These are phyloP conservation scores for Noctua janthe DNA, from an alignment of 2,888 invertebrate species.

Conservation along the genomic window DNA sequence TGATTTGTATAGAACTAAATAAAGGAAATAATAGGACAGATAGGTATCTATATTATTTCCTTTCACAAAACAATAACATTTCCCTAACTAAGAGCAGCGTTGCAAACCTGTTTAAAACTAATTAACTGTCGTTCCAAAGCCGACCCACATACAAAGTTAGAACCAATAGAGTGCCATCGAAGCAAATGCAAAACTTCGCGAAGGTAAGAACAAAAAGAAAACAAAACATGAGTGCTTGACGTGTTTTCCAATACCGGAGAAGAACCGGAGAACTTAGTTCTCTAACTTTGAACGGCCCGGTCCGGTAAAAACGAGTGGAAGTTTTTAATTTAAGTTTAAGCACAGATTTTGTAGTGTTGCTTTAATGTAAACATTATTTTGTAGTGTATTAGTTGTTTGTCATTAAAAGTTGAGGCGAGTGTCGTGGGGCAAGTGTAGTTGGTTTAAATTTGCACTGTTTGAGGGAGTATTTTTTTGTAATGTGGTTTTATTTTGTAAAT, in stretches of 20 bases:
- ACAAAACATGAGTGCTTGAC: slow-evolving; percentile 75
- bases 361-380: slow-evolving; percentile 65
- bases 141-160: slow-evolving; percentile 17
- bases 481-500: neutral
- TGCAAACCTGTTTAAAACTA: slow-evolving; percentile 25
- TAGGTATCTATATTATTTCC: neutral
- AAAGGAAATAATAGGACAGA: too few species aligned
- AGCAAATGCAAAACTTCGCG: slow-evolving; percentile 60
- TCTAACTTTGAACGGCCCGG: slow-evolving; percentile 65
- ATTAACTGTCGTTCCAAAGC: slow-evolving; percentile 37
- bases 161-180: slow-evolving; percentile 39
- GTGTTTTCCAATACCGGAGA: slow-evolving; percentile 78
- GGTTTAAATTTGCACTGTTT: slow-evolving; percentile 28
- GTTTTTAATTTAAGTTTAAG: slow-evolving; percentile 76
- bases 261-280: slow-evolving; percentile 63
- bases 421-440: slow-evolving; percentile 36
- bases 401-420: slow-evolving; percentile 47
- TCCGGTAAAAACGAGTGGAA: slow-evolving; percentile 68
- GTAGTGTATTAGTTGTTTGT: slow-evolving; percentile 34
- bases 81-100: neutral
- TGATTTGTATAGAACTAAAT: too few species aligned
- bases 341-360: slow-evolving; percentile 61
- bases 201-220: slow-evolving; percentile 75
- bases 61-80: neutral
- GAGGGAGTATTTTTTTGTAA: neutral